These are phyloP conservation scores for Keiferia lycopersicella DNA, from an alignment of 2,888 invertebrate species.

Conservation along the genomic window DNA sequence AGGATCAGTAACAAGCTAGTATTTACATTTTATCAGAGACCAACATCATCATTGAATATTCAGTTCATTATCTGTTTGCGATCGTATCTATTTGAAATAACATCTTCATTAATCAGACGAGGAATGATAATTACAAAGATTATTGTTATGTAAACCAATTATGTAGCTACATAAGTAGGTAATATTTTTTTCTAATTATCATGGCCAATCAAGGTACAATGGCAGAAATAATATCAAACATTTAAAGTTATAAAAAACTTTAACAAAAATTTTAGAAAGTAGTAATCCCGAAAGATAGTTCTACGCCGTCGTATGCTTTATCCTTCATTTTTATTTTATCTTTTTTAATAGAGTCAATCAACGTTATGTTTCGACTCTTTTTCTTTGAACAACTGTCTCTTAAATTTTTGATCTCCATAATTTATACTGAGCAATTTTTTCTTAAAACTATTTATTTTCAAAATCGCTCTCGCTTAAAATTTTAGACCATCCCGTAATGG, in stretches of 20 bases:
- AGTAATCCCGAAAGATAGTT: no score
- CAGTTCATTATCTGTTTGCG: not conserved
- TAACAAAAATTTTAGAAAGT: no score
- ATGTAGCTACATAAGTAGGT: not conserved
- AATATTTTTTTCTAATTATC: not conserved
- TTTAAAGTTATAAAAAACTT: no score
- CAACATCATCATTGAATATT: slow-evolving; percentile 14
- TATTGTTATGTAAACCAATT: slow-evolving; percentile 12
- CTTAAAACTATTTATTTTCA: not conserved
- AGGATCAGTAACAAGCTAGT: not conserved
- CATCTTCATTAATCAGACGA: slow-evolving; percentile 10
- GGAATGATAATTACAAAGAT: slow-evolving; percentile 14
- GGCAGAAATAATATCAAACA: no score
- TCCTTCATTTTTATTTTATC: no score
- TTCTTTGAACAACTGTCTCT: no score
- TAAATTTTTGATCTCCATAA: no score
- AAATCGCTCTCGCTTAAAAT: slow-evolving; percentile 48
- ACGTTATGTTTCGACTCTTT: no score
- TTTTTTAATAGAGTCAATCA: no score
- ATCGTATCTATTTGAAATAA: slow-evolving; percentile 13
- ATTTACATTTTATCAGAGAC: slow-evolving; percentile 6
- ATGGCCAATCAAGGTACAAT: no score
- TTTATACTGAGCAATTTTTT: no score
- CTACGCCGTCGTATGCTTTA: no score
- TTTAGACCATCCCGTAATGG: slow-evolving; percentile 48